phyloP scores from a whole-genome alignment of 2,888 invertebrate species.

The Arenicola marina region DNA sequence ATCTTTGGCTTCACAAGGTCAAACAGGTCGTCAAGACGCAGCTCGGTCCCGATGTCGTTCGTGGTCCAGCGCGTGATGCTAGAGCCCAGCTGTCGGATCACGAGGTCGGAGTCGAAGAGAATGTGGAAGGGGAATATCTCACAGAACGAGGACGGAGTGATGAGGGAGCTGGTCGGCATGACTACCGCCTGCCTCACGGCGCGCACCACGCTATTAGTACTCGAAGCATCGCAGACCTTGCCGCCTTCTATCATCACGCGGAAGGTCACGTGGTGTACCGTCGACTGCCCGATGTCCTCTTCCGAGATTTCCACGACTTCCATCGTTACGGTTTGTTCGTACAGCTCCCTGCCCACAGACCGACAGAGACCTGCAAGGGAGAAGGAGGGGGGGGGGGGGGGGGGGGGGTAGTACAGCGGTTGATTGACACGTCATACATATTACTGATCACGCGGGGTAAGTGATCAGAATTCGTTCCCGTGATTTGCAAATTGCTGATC shows the following conservation, averaged over 20 bases:
- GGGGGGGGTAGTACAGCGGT: too few species aligned
- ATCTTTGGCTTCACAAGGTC: constrained; percentile 47
- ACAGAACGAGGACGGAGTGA: constrained; percentile 39
- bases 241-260: too few species aligned
- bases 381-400: too few species aligned
- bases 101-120: constrained; percentile 47
- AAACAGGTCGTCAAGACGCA: constrained; percentile 37
- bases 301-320: constrained; percentile 33
- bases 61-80: constrained; percentile 36
- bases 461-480: too few species aligned
- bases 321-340: constrained; percentile 39
- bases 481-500: too few species aligned
- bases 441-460: too few species aligned
- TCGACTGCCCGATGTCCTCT: not conserved
- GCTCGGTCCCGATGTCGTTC: constrained; percentile 11
- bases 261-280: constrained; percentile 8
- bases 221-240: too few species aligned
- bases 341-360: constrained; percentile 47
- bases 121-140: constrained; percentile 53
- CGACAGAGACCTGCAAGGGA: constrained; percentile 32
- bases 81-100: constrained; percentile 45
- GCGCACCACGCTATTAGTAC: too few species aligned
- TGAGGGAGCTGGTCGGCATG: not conserved
- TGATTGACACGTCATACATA: too few species aligned
- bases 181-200: too few species aligned